Base-by-base conservation (phyloP, 2,797 vertebrate genomes). In the Clarias platycephalus region DNA sequence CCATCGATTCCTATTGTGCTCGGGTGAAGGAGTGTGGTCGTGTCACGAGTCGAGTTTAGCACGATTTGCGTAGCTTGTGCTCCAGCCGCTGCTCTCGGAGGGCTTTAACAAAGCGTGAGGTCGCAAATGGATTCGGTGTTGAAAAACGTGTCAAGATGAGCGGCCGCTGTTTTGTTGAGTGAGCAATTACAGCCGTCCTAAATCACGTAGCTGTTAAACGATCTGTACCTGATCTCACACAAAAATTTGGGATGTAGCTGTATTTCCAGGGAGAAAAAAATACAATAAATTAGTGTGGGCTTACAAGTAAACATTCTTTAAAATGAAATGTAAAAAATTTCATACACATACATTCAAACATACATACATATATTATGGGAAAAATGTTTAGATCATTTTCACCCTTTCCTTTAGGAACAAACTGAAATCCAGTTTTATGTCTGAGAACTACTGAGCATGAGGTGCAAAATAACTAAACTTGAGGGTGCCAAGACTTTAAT, bases 81-180 rank as follows among this genome's bases (percentile, higher is more conserved):
- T 86, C 76, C 58, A 66, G 67, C 24, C 60, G 26, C 40, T 64
- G 81, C 76, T 71, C 81, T 66, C 40, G 22, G 53, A 15, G 13
- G 16, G 55, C 55, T 37, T 44, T 70, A 68, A 82, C 64, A 82
- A 82, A 55, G 72, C 64, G 22, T 55, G 8, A 70, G 80, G 84
- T 82, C 80, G 37, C 74, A 83, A 79, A 83, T 83, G 80, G 81
- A 83, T 88, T 76, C 44, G 20, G 75, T 77, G 70, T 80, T 83
- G 37, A 60, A 74, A 76, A 62, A 80, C 55, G 80, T 81, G 83
- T 86, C 82, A 79, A 86, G 79, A 84, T 81, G 80, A 82, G 80
- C 84, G 18, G 74, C 22, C 44, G 53, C 80, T 71, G 84, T 80
- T 79, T 67, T 70, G 75, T 49, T 60, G 53, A 85, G 86, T 80